Evolutionary conservation across 2,888 invertebrate genomes (phyloP).

Genomic region (Mechanitis messenoides): DNA sequence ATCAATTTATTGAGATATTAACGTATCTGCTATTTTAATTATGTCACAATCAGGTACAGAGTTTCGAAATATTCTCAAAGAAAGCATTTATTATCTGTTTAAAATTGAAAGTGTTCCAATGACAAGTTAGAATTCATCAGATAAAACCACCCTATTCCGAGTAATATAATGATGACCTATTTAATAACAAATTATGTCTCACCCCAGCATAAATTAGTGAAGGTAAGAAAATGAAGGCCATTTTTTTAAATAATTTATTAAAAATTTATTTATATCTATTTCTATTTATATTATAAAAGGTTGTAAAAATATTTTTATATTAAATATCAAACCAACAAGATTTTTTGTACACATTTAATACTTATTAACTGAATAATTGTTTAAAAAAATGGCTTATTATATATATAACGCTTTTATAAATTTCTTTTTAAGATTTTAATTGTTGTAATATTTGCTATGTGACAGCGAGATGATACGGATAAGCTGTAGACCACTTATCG

Average conservation of each 20-base stretch:
- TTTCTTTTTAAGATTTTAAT: too few relatives aligned
- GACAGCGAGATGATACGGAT: too few relatives aligned
- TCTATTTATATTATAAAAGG: not conserved
- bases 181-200: slow-evolving; percentile 72
- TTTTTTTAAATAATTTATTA: not conserved
- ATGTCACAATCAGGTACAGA: not conserved
- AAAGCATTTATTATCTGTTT: slow-evolving; percentile 38
- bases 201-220: not conserved
- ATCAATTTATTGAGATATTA: not conserved
- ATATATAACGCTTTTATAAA: too few relatives aligned
- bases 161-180: slow-evolving; percentile 66
- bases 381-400: too few relatives aligned
- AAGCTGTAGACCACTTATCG: slow-evolving; percentile 15
- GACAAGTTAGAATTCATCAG: slow-evolving; percentile 68
- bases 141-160: slow-evolving; percentile 57
- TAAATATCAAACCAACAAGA: too few relatives aligned
- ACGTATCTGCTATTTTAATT: not conserved
- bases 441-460: too few relatives aligned
- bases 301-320: too few relatives aligned
- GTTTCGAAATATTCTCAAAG: slow-evolving; percentile 9
- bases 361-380: too few relatives aligned
- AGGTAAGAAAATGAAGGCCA: not conserved
- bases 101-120: slow-evolving; percentile 60
- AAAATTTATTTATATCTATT: not conserved
- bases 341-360: too few relatives aligned